A percentile compares a stretch with the other conserved stretches of the same genome.
phyloP scores from a whole-genome alignment of 2,113 vertebrate genomes.

The Pelmatolapia mariae region DNA sequence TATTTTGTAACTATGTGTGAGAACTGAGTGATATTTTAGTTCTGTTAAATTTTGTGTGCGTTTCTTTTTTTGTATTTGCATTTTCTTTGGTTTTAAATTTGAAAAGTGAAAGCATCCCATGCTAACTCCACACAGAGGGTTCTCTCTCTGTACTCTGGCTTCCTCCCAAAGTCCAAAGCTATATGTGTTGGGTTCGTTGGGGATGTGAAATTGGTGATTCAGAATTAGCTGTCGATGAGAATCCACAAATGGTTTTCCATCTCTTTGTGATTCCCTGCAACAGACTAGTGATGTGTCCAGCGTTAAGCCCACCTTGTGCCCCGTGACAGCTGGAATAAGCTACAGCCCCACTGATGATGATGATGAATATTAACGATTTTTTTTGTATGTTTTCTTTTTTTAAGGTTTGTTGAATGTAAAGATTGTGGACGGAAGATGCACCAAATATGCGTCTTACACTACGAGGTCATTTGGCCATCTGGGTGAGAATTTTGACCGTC shows the following conservation, averaged over 20 bases:
- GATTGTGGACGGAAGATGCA: constrained; percentile 99
- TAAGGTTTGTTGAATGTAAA: constrained; percentile 98
- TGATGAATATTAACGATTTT: not conserved
- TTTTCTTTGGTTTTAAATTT: not conserved
- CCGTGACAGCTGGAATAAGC: not conserved
- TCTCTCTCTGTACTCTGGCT: not conserved
- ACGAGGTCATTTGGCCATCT: constrained; percentile 96
- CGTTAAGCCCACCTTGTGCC: not conserved
- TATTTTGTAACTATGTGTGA: not conserved
- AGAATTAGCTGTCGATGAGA: not conserved
- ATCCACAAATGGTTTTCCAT: not conserved
- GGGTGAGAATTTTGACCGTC: constrained; percentile 74
- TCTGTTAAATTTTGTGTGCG: not conserved
- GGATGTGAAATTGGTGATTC: not conserved
- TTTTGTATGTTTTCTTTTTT: not conserved
- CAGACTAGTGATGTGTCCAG: not conserved
- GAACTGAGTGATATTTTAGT: not conserved
- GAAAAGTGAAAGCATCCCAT: not conserved
- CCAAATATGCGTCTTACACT: constrained; percentile 97
- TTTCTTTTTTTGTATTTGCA: not conserved
- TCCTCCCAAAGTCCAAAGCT: not conserved
- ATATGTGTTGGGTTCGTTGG: not conserved
- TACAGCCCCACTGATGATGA: not conserved
- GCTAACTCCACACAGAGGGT: not conserved
- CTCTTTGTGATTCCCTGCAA: not conserved